These are phyloP conservation scores for Pelusios castaneus DNA, from an alignment of 2,113 vertebrate genomes.

Conservation along the genomic window DNA sequence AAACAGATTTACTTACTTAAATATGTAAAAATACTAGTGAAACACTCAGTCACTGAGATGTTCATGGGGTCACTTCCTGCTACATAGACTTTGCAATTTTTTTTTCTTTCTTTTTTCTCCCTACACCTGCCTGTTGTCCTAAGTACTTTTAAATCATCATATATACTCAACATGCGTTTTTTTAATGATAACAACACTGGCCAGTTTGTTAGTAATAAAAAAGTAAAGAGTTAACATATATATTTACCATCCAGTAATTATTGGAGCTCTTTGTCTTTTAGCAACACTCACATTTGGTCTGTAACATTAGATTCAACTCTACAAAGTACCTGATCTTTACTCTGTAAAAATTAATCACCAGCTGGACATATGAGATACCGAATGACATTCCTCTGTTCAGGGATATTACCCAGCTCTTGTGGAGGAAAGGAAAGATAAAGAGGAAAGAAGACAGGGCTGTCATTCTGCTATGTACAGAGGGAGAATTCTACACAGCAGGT, in stretches of 20 bases:
- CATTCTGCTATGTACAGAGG: neutral
- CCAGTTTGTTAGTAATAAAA: neutral
- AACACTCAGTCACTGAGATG: neutral
- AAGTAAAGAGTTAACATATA: neutral
- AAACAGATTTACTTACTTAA: neutral
- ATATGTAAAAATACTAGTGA: neutral
- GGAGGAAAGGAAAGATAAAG: constrained; percentile 57
- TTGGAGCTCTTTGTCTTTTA: neutral
- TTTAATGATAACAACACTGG: neutral
- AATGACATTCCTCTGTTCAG: neutral
- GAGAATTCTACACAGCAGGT: constrained; percentile 58
- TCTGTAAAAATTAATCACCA: constrained; percentile 54
- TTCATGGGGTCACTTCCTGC: neutral
- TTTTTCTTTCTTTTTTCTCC: neutral
- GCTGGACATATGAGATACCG: constrained; percentile 62
- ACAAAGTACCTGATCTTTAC: constrained; percentile 22
- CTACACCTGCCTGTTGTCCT: neutral
- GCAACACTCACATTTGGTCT: neutral
- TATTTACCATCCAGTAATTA: neutral
- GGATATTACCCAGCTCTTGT: constrained; percentile 35
- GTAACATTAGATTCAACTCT: constrained; percentile 12
- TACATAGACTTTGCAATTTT: neutral
- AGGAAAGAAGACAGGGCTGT: constrained; percentile 47
- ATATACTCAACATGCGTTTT: neutral
- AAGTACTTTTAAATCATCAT: neutral